A percentile compares a stretch with the other conserved stretches of the same genome.
These are phyloP conservation scores for Coracopsis vasa DNA, from an alignment of 2,113 vertebrate genomes.

Conservation along the genomic window DNA sequence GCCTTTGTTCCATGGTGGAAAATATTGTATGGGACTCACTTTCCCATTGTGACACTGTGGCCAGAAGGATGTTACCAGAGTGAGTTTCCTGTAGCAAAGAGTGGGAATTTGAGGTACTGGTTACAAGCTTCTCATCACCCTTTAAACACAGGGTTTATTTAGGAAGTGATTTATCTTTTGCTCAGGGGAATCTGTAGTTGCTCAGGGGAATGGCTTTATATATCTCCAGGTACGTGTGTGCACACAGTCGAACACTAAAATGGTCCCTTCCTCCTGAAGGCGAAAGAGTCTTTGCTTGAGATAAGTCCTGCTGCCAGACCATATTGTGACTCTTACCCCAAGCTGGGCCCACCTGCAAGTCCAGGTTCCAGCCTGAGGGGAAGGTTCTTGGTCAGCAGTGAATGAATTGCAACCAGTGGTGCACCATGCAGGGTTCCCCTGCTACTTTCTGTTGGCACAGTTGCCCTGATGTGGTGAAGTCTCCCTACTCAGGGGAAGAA, in stretches of 20 bases:
- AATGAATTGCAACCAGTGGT: rapidly evolving
- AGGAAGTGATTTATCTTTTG: background rate
- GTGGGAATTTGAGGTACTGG: background rate
- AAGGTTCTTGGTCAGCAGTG: background rate
- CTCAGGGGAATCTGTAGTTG: background rate
- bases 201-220: background rate
- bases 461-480: background rate
- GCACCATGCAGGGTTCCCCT: background rate
- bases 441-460: background rate
- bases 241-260: rapidly evolving
- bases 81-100: background rate
- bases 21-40: background rate
- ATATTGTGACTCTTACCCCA: background rate
- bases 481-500: background rate
- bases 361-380: too few species aligned
- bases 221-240: background rate
- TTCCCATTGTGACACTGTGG: background rate
- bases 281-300: background rate
- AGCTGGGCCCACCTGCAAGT: background rate
- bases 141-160: background rate
- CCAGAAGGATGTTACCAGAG: background rate
- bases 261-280: rapidly evolving
- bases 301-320: background rate
- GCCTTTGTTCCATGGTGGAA: background rate
- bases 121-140: background rate